Base-by-base conservation (phyloP, 2,113 vertebrate species). In the Reinhardtius hippoglossoides region DNA sequence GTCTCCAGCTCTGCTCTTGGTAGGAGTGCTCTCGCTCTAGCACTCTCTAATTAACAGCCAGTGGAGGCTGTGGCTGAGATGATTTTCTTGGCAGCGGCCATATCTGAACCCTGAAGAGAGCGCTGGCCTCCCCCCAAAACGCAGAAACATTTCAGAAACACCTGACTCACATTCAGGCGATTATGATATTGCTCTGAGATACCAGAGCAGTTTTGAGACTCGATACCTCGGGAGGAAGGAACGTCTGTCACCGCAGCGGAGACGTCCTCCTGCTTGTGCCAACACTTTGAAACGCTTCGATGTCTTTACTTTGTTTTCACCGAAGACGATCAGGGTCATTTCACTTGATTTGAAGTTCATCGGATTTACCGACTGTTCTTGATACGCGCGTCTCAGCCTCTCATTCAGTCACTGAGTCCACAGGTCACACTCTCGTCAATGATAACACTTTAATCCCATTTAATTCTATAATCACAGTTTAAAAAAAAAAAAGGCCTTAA, bases 401-500 rank as follows among this genome's bases (percentile, higher is more conserved):
- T 77, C 60, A 61, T 78, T 81, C 79, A 71, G 64, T 57, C 4
- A 26, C 26, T 4, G 73, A 86, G 67, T 87, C 82, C 61, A 80
- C 66, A 69, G 87, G 86, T 90, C 80, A 86, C 76, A 63, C 82
- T 79, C 61, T 65, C 60, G 18, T 85, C 81, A 75, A 88, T 79
- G 84, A 88, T 90, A 90, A 90, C 82, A 57, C 87, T 75, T 72
- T 91, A 92, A 93, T 93, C 87, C 87, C n/a, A 82, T 89, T 92
- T 90, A 91, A 92, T 92, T 91, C 82, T 85, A 67, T 91, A 89
- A 91, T 88, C 85, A 21, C 72, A 80, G 82, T 16, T 88, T 71
- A 7, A 7, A 31, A 61, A 76, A 61, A 76, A 86, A 91, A 92
- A 89, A 71, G 83, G 71, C 80, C 84, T 71, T 81, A 58, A 80